Percentiles rank a stretch among this genome's conserved stretches.
Conservation (phyloP, 2,888 invertebrate genomes). For the Drosophila melanosoma region DNA sequence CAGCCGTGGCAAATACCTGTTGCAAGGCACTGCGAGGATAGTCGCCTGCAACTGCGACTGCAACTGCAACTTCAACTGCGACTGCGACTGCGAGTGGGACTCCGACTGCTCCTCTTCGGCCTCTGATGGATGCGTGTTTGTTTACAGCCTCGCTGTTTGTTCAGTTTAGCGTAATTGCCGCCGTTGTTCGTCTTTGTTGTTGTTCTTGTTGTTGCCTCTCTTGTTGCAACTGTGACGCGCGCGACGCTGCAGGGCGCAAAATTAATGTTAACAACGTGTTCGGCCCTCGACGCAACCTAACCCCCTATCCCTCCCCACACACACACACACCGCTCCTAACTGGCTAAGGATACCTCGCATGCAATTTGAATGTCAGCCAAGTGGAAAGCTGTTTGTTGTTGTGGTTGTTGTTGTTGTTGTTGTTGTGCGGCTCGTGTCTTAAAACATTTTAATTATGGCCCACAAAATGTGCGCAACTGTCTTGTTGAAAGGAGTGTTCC, state of each 20-base stretch:
- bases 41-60: neutral
- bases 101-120: constrained; percentile 2
- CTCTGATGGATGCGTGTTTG: constrained; percentile 80
- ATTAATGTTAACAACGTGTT: constrained; percentile 84
- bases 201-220: constrained; percentile 18
- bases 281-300: constrained; percentile 28
- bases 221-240: constrained; percentile 62
- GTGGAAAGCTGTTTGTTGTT: constrained; percentile 8
- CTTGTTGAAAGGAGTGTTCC: constrained; percentile 58
- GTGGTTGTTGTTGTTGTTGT: neutral
- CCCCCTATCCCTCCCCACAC: constrained; percentile 1
- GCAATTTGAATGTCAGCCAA: constrained; percentile 57
- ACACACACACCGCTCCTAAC: neutral
- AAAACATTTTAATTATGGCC: constrained; percentile 83
- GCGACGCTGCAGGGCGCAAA: constrained; percentile 74
- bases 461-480: constrained; percentile 63
- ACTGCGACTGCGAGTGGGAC: neutral
- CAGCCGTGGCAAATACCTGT: constrained; percentile 56
- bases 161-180: constrained; percentile 83
- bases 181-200: constrained; percentile 30
- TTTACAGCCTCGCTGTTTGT: constrained; percentile 82
- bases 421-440: constrained; percentile 27
- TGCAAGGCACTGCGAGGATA: constrained; percentile 26
- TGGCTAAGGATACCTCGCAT: constrained; percentile 45
- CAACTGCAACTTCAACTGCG: neutral